phyloP scores from a whole-genome alignment of 2,113 vertebrate genomes.

The Sylvilagus bachmani region DNA sequence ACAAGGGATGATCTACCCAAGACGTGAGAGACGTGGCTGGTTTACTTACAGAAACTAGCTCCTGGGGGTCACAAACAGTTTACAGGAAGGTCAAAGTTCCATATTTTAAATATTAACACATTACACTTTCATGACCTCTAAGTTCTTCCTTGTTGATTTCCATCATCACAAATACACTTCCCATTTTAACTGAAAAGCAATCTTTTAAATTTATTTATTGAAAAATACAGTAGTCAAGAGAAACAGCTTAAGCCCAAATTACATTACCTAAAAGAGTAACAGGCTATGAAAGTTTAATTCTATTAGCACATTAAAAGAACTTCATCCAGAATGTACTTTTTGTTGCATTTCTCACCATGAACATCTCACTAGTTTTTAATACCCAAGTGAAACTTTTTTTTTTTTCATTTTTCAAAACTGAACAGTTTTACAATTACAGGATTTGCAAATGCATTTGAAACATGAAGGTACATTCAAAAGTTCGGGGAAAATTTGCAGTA shows the following conservation, averaged over 20 bases:
- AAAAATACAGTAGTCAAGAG: not conserved
- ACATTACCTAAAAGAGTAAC: not conserved
- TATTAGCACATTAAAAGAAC: not conserved
- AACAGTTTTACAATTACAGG: not conserved
- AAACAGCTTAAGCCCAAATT: not conserved
- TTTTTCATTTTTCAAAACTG: not conserved
- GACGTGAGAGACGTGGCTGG: not conserved
- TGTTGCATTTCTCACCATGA: not conserved
- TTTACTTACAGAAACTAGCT: not conserved
- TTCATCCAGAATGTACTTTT: constrained; percentile 14
- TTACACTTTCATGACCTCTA: not conserved
- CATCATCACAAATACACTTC: not conserved
- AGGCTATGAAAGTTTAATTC: not conserved
- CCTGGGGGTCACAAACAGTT: no score
- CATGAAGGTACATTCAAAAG: not conserved
- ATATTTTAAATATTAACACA: not conserved
- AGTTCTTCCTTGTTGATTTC: not conserved
- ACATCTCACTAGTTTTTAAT: not conserved
- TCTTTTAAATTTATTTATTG: not conserved
- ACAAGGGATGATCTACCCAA: not conserved
- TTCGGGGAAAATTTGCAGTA: no score
- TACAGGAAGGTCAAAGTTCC: not conserved
- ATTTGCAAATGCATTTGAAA: not conserved
- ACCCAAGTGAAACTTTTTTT: not conserved
- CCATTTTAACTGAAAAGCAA: constrained; percentile 16